Conservation (phyloP, 2,888 invertebrate species). For the Drosophila robusta region DNA sequence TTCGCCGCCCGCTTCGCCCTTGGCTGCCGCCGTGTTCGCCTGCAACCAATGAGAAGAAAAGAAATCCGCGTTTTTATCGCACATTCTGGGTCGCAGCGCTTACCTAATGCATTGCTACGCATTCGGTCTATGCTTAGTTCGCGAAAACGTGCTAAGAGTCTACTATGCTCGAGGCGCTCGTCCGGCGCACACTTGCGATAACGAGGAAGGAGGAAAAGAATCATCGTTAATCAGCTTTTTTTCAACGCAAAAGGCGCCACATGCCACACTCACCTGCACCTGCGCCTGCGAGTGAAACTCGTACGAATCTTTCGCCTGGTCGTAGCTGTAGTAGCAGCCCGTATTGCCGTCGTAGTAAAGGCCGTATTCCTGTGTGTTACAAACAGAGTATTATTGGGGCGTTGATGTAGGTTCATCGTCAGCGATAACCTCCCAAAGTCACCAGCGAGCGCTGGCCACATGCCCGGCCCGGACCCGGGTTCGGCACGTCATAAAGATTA, state of each 20-base stretch:
- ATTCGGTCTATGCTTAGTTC: conserved; percentile 86
- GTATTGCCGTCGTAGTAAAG: conserved; percentile 95
- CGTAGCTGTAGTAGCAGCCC: conserved; percentile 93
- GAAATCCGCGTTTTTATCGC: conserved; percentile 85
- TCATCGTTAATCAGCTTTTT: conserved; percentile 43
- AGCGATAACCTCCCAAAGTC: conserved; percentile 59
- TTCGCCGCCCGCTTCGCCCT: conserved; percentile 8
- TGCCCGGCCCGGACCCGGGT: conserved; percentile 7
- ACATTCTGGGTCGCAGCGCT: conserved; percentile 82
- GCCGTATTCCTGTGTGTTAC: conserved; percentile 90
- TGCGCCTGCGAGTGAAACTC: conserved; percentile 92
- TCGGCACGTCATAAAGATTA: conserved; percentile 65
- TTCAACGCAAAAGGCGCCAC: neutral
- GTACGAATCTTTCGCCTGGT: conserved; percentile 90
- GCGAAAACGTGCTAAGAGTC: conserved; percentile 84
- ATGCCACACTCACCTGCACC: conserved; percentile 78
- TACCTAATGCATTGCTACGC: conserved; percentile 86
- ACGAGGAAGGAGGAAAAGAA: conserved; percentile 56
- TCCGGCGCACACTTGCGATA: conserved; percentile 59
- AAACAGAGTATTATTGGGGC: conserved; percentile 53
- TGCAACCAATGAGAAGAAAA: conserved; percentile 83
- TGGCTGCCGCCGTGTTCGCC: conserved; percentile 63
- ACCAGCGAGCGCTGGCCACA: conserved; percentile 15
- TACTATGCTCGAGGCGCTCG: conserved; percentile 75
- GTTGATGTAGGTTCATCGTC: conserved; percentile 45